Evolutionary conservation across 2,797 vertebrate genomes (phyloP).

Genomic region (Pyrocephalus nanus): DNA sequence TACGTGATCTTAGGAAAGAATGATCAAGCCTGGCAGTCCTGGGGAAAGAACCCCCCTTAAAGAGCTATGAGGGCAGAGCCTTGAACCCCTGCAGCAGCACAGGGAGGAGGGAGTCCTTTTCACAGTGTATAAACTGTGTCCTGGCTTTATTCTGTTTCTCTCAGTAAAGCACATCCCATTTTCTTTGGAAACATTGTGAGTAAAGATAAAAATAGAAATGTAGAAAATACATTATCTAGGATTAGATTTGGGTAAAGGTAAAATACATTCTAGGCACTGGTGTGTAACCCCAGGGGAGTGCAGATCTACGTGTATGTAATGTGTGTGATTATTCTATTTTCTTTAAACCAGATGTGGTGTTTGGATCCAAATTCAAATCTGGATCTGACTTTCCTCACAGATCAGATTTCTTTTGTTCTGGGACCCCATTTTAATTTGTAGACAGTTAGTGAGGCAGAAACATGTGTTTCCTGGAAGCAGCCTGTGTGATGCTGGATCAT

Average conservation of each 20-base stretch:
- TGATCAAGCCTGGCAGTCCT: background rate
- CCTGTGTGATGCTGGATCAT: background rate
- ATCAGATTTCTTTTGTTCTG: constrained; percentile 15
- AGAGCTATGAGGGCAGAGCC: background rate
- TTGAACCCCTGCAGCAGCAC: background rate
- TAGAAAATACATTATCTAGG: background rate
- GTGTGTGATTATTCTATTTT: background rate
- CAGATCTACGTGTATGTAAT: background rate
- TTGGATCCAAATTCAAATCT: background rate
- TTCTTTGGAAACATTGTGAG: background rate
- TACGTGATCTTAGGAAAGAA: accelerated
- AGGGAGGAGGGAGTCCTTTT: accelerated
- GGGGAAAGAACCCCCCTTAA: background rate
- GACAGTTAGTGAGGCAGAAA: background rate
- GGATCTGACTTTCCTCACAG: background rate
- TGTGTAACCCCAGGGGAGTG: background rate
- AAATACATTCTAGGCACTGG: background rate
- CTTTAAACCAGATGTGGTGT: background rate
- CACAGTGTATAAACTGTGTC: accelerated
- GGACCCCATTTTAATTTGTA: background rate
- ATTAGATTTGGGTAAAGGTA: background rate
- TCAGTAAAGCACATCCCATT: accelerated
- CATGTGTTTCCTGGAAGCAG: background rate
- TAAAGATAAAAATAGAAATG: background rate
- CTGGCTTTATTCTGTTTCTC: accelerated